phyloP scores from a whole-genome alignment of 2,113 vertebrate genomes.

The Asarcornis scutulata region DNA sequence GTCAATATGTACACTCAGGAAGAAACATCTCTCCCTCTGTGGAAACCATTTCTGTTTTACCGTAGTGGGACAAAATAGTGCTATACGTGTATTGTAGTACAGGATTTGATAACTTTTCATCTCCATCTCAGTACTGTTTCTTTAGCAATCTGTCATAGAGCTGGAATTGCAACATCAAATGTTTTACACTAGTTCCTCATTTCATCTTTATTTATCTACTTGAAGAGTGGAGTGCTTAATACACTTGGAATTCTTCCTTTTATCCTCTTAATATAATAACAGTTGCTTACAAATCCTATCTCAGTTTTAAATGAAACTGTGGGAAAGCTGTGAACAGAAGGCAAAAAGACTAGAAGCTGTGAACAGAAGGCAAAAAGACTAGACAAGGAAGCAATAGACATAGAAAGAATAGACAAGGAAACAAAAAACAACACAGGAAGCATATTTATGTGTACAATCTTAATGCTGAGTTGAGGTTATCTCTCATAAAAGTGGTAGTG shows the following conservation, averaged over 20 bases:
- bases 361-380: not conserved
- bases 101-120: not conserved
- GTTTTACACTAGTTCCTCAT: not conserved
- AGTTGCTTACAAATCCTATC: not conserved
- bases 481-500: not conserved
- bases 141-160: not conserved
- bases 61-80: not conserved
- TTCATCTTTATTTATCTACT: not conserved
- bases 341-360: not conserved
- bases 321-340: not conserved
- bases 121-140: not conserved
- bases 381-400: not conserved
- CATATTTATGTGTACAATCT: not conserved
- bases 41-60: not conserved
- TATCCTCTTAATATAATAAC: not conserved
- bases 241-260: not conserved
- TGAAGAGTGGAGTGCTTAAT: not conserved
- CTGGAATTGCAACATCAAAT: not conserved
- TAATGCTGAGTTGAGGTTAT: not conserved
- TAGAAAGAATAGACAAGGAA: not conserved
- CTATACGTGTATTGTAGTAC: not conserved
- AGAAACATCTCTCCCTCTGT: not conserved
- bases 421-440: not conserved
- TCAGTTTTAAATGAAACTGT: not conserved
- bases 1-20: not conserved